Evolutionary conservation across 2,888 invertebrate species (phyloP).

Genomic region (Cenopis cana): DNA sequence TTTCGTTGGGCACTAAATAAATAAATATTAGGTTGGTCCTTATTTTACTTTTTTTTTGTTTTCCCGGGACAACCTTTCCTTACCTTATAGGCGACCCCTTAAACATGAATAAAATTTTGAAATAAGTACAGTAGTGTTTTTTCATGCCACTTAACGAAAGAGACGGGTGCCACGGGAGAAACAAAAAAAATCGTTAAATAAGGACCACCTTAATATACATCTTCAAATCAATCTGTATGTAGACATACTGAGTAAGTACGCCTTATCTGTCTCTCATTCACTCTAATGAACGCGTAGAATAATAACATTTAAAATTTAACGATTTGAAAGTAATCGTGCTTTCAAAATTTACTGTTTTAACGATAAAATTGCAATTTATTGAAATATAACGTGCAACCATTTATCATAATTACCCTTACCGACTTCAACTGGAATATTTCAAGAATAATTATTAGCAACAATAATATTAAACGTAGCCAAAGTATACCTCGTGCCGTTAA

Average conservation of each 20-base stretch:
- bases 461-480: slow-evolving; percentile 39
- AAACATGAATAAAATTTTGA: too few species aligned
- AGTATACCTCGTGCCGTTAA: slow-evolving; percentile 52
- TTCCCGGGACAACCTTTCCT: too few species aligned
- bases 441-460: neutral
- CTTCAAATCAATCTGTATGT: neutral
- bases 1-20: neutral
- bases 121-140: too few species aligned
- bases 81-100: too few species aligned
- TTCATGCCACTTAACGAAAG: too few species aligned
- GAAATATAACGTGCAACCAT: neutral
- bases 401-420: neutral
- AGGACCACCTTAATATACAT: too few species aligned
- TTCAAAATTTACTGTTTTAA: slow-evolving; percentile 9
- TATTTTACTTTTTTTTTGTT: too few species aligned
- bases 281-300: slow-evolving; percentile 1
- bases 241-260: neutral
- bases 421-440: neutral
- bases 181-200: too few species aligned
- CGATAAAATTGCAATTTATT: neutral
- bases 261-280: neutral
- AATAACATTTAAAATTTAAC: neutral
- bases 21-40: too few species aligned
- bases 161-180: too few species aligned
- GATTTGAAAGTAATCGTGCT: neutral